These are phyloP conservation scores for Romanogobio albipinnatus DNA, from an alignment of 2,113 vertebrate genomes.

Conservation along the genomic window DNA sequence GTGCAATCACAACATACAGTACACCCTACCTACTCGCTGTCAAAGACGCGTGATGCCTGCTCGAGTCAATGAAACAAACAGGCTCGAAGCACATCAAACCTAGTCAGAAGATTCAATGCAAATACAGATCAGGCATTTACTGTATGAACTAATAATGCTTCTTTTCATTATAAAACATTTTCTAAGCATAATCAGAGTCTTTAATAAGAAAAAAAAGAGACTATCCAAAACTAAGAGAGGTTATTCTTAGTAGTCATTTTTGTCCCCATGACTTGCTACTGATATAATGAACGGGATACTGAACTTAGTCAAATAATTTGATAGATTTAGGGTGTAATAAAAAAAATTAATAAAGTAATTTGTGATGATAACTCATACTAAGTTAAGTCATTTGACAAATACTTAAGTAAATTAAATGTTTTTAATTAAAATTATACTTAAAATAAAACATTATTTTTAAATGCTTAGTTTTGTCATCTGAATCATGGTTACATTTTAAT, in stretches of 20 bases:
- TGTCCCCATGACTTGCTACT: neutral
- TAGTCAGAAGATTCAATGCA: slow-evolving; percentile 13
- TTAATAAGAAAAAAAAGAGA: neutral
- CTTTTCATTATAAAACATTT: neutral
- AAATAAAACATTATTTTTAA: neutral
- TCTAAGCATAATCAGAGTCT: neutral
- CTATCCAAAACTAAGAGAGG: neutral
- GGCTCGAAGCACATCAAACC: slow-evolving; percentile 45
- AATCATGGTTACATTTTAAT: neutral
- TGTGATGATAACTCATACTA: no score
- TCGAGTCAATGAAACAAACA: slow-evolving; percentile 43
- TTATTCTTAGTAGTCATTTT: no score
- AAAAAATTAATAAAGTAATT: neutral
- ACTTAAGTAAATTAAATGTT: no score
- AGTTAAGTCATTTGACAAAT: no score
- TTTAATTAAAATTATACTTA: no score
- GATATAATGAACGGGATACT: neutral
- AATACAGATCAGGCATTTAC: neutral
- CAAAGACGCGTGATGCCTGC: neutral
- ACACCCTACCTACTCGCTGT: slow-evolving; percentile 32
- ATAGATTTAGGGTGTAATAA: neutral
- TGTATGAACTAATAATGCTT: neutral
- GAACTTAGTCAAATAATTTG: neutral
- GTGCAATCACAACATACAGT: slow-evolving; percentile 38
- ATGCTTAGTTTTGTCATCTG: no score